These are phyloP conservation scores for Drosophila kanapiae DNA, from an alignment of 1,140 invertebrate genomes.

Conservation along the genomic window DNA sequence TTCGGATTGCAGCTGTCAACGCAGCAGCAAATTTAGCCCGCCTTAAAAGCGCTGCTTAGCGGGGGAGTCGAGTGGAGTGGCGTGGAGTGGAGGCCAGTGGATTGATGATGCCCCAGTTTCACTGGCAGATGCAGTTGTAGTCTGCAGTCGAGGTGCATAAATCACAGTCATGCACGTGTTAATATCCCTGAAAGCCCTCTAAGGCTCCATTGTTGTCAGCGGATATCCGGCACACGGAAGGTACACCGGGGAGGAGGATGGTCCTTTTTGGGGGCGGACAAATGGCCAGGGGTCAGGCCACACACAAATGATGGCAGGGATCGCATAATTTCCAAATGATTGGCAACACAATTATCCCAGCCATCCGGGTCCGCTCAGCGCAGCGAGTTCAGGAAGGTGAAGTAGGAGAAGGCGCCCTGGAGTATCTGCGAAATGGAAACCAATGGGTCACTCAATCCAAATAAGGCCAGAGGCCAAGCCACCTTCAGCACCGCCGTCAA, in stretches of 20 bases:
- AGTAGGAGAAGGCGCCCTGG: constrained; percentile 72
- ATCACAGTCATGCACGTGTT: constrained; percentile 59
- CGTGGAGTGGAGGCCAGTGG: constrained; percentile 8
- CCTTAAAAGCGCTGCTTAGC: constrained; percentile 51
- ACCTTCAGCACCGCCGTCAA: constrained; percentile 65
- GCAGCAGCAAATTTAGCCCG: constrained; percentile 62
- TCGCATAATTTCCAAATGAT: constrained; percentile 37
- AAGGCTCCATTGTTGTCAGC: constrained; percentile 41
- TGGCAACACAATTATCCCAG: constrained; percentile 29
- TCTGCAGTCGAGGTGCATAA: constrained; percentile 54
- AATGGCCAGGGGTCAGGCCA: constrained; percentile 38
- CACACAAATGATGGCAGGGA: constrained; percentile 45
- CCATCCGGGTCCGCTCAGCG: constrained; percentile 30
- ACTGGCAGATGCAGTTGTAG: constrained; percentile 42
- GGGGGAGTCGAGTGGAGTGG: constrained; percentile 15
- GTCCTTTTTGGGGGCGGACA: constrained; percentile 21
- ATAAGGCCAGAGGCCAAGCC: not conserved
- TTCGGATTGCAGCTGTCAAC: constrained; percentile 74
- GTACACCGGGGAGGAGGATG: not conserved
- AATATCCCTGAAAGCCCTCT: constrained; percentile 44
- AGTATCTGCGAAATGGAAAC: constrained; percentile 51
- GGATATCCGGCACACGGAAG: constrained; percentile 36
- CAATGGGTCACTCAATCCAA: not conserved
- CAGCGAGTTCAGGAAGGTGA: constrained; percentile 69
- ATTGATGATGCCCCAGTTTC: constrained; percentile 32